Evolutionary conservation across 2,113 vertebrate species (phyloP).

Genomic region (Hydropotes inermis): DNA sequence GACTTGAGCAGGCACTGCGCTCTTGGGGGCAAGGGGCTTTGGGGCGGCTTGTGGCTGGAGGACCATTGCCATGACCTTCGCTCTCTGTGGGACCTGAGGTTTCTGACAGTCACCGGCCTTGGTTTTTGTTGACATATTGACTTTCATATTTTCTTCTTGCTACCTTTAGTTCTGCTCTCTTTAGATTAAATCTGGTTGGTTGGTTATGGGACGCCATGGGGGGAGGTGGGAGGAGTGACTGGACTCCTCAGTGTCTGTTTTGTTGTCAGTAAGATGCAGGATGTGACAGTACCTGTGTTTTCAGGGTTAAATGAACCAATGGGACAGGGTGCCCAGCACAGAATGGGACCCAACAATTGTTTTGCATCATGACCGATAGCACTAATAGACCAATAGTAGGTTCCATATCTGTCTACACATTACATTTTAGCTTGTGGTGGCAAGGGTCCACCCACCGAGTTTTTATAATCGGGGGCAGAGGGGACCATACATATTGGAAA

Average conservation of each 20-base stretch:
- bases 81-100: neutral
- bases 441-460: neutral
- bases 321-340: neutral
- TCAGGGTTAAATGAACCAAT: neutral
- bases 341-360: neutral
- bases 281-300: neutral
- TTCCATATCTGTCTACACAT: neutral
- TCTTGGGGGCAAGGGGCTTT: neutral
- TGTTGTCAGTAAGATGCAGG: neutral
- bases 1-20: neutral
- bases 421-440: neutral
- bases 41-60: neutral
- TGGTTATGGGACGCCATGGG: neutral
- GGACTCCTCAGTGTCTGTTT: neutral
- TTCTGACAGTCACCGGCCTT: neutral
- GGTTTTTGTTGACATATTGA: neutral
- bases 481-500: neutral
- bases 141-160: neutral
- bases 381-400: neutral
- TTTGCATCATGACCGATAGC: neutral
- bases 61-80: fast-evolving
- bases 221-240: neutral
- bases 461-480: neutral
- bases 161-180: neutral
- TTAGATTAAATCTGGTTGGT: neutral